These are phyloP conservation scores for Fistularia tabacaria DNA, from an alignment of 2,797 vertebrate genomes.

Conservation along the genomic window DNA sequence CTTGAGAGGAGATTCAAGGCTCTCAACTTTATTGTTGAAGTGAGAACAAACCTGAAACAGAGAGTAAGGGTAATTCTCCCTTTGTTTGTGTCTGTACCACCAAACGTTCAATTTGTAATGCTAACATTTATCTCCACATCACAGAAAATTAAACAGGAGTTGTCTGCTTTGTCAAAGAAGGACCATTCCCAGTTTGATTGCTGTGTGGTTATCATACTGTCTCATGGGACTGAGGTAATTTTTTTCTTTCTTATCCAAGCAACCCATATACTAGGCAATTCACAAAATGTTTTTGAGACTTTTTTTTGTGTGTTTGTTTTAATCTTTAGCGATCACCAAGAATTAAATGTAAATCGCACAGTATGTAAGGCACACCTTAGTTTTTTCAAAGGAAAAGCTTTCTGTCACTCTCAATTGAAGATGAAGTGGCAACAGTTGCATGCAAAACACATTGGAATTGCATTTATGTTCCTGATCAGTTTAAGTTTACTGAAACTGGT, in stretches of 20 bases:
- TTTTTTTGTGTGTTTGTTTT: too few species aligned
- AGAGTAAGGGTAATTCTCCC: constrained; percentile 63
- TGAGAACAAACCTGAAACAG: constrained; percentile 75
- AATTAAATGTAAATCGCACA: too few species aligned
- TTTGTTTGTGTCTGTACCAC: background rate
- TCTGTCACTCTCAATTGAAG: too few species aligned
- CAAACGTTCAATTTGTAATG: background rate
- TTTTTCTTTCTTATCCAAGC: background rate
- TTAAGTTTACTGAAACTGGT: too few species aligned
- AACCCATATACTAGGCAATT: too few species aligned
- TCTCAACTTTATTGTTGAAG: constrained; percentile 77
- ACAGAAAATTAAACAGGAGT: constrained; percentile 78
- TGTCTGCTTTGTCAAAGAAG: constrained; percentile 69
- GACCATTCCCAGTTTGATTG: constrained; percentile 85
- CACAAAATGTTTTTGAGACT: too few species aligned
- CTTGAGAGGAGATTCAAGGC: constrained; percentile 78
- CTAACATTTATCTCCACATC: constrained; percentile 25
- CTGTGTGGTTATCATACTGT: constrained; percentile 89
- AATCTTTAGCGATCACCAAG: too few species aligned
- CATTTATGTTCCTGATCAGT: too few species aligned
- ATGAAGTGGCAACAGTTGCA: too few species aligned
- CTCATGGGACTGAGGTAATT: constrained; percentile 90
- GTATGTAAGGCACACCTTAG: too few species aligned
- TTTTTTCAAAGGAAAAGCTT: too few species aligned
- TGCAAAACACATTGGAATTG: too few species aligned